Evolutionary conservation across 2,797 vertebrate genomes (phyloP).

Genomic region (Sylvia borin): DNA sequence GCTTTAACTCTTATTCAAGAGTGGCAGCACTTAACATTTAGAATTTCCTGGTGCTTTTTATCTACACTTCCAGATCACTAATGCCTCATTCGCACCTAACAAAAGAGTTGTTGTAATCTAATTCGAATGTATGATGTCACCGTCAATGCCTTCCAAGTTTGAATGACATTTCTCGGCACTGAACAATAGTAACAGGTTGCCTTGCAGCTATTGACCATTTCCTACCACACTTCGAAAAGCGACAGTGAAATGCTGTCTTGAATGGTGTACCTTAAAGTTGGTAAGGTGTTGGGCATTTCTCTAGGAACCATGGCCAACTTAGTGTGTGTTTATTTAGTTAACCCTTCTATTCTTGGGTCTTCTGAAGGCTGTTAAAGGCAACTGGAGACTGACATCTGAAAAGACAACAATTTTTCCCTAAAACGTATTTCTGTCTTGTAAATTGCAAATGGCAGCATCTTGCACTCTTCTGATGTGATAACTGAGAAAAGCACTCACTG

Average conservation of each 20-base stretch:
- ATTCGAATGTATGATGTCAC: slow-evolving; percentile 21
- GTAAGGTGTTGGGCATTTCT: not conserved
- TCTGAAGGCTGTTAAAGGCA: not conserved
- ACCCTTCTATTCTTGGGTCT: not conserved
- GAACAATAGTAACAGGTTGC: not conserved
- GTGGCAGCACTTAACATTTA: not conserved
- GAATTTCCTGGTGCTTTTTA: slow-evolving; percentile 28
- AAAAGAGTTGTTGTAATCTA: slow-evolving; percentile 33
- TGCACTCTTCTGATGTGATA: not conserved
- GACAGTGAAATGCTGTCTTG: not conserved
- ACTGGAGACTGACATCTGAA: not conserved
- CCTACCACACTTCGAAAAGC: not conserved
- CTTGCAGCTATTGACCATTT: not conserved
- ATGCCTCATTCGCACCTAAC: slow-evolving; percentile 35
- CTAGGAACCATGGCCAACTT: not conserved
- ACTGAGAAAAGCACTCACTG: not conserved
- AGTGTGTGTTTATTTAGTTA: not conserved
- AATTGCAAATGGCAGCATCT: not conserved
- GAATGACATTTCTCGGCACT: not conserved
- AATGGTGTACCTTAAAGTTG: not conserved
- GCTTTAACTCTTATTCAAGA: not conserved
- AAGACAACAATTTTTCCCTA: not conserved
- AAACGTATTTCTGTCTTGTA: not conserved
- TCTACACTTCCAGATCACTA: not conserved
- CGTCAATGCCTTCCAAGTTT: slow-evolving; percentile 7